Evolutionary conservation across 2,113 vertebrate genomes (phyloP).

Genomic region (Sorex fumeus): DNA sequence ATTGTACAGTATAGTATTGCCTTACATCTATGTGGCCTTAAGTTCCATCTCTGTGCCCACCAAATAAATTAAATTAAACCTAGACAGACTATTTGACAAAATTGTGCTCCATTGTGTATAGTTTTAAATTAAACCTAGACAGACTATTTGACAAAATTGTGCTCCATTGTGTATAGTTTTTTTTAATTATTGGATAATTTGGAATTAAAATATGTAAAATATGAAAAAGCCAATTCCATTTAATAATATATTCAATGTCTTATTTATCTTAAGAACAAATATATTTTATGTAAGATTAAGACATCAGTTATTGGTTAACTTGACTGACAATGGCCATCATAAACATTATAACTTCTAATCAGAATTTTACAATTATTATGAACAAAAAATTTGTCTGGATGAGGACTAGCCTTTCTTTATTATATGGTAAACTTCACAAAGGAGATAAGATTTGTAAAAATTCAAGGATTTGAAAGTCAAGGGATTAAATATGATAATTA

Average conservation of each 20-base stretch:
- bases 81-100: neutral
- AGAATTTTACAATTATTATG: neutral
- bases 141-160: neutral
- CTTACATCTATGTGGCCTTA: no score
- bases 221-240: neutral
- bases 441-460: neutral
- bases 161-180: neutral
- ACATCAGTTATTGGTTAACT: neutral
- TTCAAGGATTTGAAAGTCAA: neutral
- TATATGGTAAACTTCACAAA: neutral
- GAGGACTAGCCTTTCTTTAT: neutral
- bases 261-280: neutral
- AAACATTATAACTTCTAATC: neutral
- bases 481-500: neutral
- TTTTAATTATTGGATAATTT: neutral
- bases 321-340: neutral
- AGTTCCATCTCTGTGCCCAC: no score
- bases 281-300: conserved; percentile 27
- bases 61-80: no score
- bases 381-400: neutral
- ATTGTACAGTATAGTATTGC: no score
- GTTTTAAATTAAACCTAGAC: no score
- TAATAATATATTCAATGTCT: neutral
- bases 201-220: neutral
- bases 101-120: neutral